Evolutionary conservation across 2,797 vertebrate species (phyloP).

Genomic region (Platalea minor): DNA sequence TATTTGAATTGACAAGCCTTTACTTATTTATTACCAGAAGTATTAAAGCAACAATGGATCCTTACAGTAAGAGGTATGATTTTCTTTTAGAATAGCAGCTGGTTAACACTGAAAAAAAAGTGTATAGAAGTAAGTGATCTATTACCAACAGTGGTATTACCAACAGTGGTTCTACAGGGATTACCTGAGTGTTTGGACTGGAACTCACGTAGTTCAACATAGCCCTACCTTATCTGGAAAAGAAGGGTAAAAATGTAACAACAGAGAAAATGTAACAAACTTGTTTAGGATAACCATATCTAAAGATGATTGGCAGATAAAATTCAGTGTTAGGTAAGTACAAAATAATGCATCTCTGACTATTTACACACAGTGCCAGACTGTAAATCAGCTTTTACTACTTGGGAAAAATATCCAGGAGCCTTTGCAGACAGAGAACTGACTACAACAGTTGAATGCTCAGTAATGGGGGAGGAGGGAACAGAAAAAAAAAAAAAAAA

Average conservation of each 20-base stretch:
- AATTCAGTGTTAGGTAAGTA: background rate
- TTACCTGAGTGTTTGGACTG: background rate
- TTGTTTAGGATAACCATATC: background rate
- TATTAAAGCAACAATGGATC: background rate
- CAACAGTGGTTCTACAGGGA: background rate
- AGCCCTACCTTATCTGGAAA: background rate
- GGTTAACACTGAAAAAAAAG: background rate
- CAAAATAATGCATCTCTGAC: background rate
- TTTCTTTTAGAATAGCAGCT: background rate
- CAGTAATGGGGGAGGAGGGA: background rate
- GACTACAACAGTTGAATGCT: background rate
- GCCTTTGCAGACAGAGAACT: background rate
- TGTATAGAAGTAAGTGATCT: background rate
- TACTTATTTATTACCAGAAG: background rate
- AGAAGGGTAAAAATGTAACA: background rate
- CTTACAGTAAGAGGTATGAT: background rate
- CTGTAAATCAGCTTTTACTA: background rate
- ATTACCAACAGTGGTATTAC: background rate
- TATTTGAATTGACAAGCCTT: background rate
- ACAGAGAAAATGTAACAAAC: background rate
- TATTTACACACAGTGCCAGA: background rate
- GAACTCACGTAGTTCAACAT: background rate
- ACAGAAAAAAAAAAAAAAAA: background rate
- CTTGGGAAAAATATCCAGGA: background rate
- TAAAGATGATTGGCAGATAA: background rate